phyloP scores from a whole-genome alignment of 2,888 invertebrate genomes.

The Mythimna vitellina region DNA sequence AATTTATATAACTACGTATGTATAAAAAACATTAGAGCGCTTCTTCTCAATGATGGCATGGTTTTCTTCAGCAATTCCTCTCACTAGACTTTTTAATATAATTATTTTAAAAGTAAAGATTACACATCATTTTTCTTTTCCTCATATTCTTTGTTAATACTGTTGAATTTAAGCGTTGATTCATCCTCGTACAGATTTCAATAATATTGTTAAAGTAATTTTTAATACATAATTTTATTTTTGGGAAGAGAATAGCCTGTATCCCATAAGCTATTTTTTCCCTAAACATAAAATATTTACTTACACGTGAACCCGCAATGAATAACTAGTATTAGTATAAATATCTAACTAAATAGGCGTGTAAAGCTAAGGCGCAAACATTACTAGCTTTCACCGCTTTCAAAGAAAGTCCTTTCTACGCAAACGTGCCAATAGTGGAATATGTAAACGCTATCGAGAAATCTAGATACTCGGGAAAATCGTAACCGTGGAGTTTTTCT shows the following conservation, averaged over 20 bases:
- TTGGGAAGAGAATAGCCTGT: no score
- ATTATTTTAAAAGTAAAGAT: background rate
- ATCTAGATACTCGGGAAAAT: conserved; percentile 29
- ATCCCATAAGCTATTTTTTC: background rate
- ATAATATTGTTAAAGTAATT: no score
- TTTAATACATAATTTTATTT: no score
- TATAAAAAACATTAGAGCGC: no score
- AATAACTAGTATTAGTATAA: background rate
- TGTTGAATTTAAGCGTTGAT: background rate
- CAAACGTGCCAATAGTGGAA: conserved; percentile 48
- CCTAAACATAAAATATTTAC: background rate
- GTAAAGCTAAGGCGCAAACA: conserved; percentile 25
- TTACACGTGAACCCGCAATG: background rate
- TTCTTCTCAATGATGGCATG: no score
- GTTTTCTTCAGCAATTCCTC: no score
- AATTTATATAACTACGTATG: background rate
- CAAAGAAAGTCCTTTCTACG: conserved; percentile 46
- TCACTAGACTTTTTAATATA: background rate
- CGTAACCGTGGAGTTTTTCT: background rate
- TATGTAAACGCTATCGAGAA: conserved; percentile 45
- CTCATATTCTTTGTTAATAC: background rate
- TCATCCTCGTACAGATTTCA: background rate
- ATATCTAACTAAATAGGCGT: conserved; percentile 4
- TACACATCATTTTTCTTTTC: background rate
- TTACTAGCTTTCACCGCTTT: conserved; percentile 49